Conservation (phyloP, 2,113 vertebrate species). For the Heteronetta atricapilla region DNA sequence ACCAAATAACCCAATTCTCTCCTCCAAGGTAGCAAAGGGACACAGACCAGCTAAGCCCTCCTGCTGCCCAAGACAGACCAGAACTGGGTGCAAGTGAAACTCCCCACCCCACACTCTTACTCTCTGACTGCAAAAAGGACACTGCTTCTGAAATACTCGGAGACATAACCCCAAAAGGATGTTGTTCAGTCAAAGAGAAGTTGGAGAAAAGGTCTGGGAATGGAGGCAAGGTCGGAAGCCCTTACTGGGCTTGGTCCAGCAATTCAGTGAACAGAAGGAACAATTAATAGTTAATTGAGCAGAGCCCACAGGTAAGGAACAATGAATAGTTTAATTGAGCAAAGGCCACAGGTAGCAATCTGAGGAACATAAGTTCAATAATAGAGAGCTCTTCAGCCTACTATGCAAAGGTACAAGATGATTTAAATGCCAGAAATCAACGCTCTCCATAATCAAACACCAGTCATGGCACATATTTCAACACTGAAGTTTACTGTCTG, state of each 20-base stretch:
- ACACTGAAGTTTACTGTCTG: not conserved
- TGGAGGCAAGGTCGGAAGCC: not conserved
- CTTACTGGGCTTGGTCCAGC: not conserved
- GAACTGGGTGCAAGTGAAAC: not conserved
- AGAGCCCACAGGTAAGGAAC: not conserved
- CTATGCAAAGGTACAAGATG: not conserved
- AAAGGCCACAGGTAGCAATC: not conserved
- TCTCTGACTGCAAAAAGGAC: not conserved
- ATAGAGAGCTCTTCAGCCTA: not conserved
- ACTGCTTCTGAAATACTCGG: not conserved
- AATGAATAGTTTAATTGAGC: not conserved
- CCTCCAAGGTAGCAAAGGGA: not conserved
- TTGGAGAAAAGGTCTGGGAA: not conserved
- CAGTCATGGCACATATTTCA: not conserved
- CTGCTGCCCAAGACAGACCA: not conserved
- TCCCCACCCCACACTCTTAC: not conserved
- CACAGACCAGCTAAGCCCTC: fast-evolving
- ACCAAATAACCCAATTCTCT: fast-evolving
- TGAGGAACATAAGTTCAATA: not conserved
- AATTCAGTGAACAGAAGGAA: not conserved
- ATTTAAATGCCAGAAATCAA: not conserved
- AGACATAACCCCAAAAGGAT: not conserved
- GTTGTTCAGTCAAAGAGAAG: not conserved
- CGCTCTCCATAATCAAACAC: not conserved
- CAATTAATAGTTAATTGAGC: not conserved